These are phyloP conservation scores for Lydus trimaculatus DNA, from an alignment of 2,888 invertebrate genomes.

Conservation along the genomic window DNA sequence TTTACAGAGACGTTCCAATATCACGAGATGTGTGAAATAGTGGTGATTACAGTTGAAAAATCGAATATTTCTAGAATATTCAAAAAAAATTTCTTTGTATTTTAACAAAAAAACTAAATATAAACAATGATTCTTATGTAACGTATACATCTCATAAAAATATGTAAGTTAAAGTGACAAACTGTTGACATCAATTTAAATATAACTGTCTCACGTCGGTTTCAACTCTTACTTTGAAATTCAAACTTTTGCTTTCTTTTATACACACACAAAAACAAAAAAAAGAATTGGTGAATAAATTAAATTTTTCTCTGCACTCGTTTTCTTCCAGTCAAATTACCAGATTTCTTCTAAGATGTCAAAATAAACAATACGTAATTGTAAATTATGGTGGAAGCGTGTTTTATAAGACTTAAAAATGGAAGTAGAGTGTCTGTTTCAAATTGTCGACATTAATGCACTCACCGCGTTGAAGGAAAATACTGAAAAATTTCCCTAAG, in stretches of 20 bases:
- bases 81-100: conserved; percentile 13
- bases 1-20: too few species aligned
- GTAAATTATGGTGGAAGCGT: conserved; percentile 32
- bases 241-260: not conserved
- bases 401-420: conserved; percentile 13
- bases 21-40: too few species aligned
- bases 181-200: conserved; percentile 40
- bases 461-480: not conserved
- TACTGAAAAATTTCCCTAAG: not conserved
- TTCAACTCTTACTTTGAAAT: conserved; percentile 15
- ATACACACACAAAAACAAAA: not conserved
- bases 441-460: not conserved
- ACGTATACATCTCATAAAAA: too few species aligned
- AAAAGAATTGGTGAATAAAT: not conserved
- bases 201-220: conserved; percentile 20
- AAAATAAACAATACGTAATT: conserved; percentile 31
- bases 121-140: conserved; percentile 16
- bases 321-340: not conserved
- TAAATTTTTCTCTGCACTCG: not conserved
- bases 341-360: not conserved
- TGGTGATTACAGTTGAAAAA: too few species aligned
- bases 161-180: conserved; percentile 37
- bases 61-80: too few species aligned
- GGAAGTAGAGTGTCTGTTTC: not conserved
- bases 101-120: conserved; percentile 20